Percentiles rank a stretch among this genome's conserved stretches.
These are phyloP conservation scores for Grus americana DNA, from an alignment of 2,113 vertebrate species.

Conservation along the genomic window DNA sequence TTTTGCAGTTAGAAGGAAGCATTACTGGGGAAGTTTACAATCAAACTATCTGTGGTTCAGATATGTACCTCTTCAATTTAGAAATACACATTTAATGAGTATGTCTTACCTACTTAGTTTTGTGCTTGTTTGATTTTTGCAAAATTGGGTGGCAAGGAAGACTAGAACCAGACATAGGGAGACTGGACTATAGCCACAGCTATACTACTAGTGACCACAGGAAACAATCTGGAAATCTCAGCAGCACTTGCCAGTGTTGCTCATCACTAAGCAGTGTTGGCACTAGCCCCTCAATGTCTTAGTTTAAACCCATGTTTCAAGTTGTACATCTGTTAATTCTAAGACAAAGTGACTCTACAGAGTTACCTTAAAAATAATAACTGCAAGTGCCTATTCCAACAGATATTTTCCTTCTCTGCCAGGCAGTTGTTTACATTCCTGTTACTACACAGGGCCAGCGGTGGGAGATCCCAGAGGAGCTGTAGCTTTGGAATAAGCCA, in stretches of 20 bases:
- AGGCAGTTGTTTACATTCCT: background rate
- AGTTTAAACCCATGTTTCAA: background rate
- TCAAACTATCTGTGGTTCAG: background rate
- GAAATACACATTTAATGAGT: background rate
- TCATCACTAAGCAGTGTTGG: background rate
- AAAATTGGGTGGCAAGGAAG: background rate
- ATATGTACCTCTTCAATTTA: background rate
- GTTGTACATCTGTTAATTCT: background rate
- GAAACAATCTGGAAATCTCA: background rate
- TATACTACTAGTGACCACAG: fast-evolving
- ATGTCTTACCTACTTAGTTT: background rate
- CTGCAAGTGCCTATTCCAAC: background rate
- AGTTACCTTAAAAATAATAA: background rate
- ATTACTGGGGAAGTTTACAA: background rate
- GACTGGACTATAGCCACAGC: background rate
- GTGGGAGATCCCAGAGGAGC: background rate
- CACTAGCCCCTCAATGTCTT: background rate
- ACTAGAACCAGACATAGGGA: background rate
- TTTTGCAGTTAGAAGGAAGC: background rate
- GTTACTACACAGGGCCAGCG: background rate
- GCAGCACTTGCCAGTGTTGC: background rate
- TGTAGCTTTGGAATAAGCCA: background rate
- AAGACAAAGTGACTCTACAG: background rate
- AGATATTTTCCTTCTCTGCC: background rate
- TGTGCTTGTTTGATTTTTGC: background rate